Evolutionary conservation across 2,113 vertebrate species (phyloP).

Genomic region (Mirounga angustirostris): DNA sequence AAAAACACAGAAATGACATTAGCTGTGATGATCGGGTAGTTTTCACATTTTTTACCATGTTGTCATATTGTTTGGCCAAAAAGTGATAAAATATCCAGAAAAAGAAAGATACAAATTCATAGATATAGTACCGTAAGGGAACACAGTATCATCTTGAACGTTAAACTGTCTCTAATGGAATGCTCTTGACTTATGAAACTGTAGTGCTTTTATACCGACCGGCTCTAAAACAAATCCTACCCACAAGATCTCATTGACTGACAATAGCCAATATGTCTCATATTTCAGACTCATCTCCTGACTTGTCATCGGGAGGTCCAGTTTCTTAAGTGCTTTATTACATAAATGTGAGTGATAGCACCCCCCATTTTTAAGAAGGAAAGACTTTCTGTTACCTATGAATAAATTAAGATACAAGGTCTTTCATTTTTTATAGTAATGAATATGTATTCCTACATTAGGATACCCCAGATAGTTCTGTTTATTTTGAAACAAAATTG

Average conservation of each 20-base stretch:
- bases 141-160: background rate
- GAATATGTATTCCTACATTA: background rate
- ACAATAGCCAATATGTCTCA: background rate
- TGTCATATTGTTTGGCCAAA: conserved; percentile 6
- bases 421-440: background rate
- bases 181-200: background rate
- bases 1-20: background rate
- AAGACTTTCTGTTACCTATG: background rate
- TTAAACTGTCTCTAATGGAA: background rate
- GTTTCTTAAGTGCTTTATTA: background rate
- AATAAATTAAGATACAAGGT: background rate
- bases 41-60: background rate
- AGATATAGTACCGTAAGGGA: background rate
- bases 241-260: background rate
- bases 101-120: background rate
- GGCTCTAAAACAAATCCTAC: background rate
- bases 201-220: background rate
- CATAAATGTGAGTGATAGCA: background rate
- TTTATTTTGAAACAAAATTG: conserved; percentile 36
- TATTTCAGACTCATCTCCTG: background rate
- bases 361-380: background rate
- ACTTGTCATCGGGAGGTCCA: background rate
- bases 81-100: background rate
- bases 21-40: background rate
- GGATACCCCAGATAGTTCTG: background rate